Base-by-base conservation (phyloP, 2,797 vertebrate genomes). In the Sebastes kiyomatsui region DNA sequence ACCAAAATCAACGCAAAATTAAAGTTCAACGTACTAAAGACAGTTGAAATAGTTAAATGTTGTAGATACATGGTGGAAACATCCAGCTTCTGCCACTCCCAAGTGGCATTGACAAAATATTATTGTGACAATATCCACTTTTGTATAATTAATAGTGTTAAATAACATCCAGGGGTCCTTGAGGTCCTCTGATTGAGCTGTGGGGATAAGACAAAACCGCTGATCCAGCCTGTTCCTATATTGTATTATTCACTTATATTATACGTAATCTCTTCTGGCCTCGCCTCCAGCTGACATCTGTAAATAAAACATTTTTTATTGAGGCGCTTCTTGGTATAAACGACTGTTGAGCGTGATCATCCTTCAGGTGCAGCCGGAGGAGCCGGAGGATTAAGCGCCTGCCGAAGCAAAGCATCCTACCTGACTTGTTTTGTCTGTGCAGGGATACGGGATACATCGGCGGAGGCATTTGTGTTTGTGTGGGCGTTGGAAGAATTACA, bases 401-500 rank as follows among this genome's bases (percentile, higher is more conserved):
- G 33, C 71, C 25, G 22, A 69, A 46, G 64, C 42, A 54, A 80
- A 81, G 72, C 85, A 81, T 90, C 88, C 84, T 75, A 83, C 87
- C 85, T 75, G 88, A 83, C 88, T 79, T 61, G 86, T 90, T 90
- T 67, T 84, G 81, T 83, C 87, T 81, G 74, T 18, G 46, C 77
- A 33, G 72, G 66, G 78, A 83, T 67, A 77, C 38, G 71, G 80
- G 86, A 88, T 80, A 56, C 68, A 80, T 62, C 16, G 65, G 70
- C 35, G 65, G 75, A 84, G 81, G 86, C 78, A 75, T 81, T 77
- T 72, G 79, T 62, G 79, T 75, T 54, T 87, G 89, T 81, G 92
- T 92, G 79, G 91, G 86, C 33, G 88, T 82, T 77, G 49, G 77
- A 86, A 83, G 76, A 87, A 88, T 82, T 81, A 87, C 90, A 92